Evolutionary conservation across 2,797 vertebrate genomes (phyloP).

Genomic region (Argya squamiceps): DNA sequence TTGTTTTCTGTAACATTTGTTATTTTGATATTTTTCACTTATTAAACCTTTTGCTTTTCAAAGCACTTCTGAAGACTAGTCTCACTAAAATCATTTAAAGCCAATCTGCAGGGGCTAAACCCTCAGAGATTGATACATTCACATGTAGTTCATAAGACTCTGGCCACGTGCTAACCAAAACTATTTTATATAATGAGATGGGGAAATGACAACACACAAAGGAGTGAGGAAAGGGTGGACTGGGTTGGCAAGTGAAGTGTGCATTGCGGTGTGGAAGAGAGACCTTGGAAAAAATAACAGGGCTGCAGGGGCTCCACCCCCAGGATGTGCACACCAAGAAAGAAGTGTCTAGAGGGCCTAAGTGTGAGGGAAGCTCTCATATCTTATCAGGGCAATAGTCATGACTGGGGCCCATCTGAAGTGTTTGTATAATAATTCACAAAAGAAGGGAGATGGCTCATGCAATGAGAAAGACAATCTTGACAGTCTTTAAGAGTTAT

Average conservation of each 20-base stretch:
- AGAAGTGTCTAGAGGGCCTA: background rate
- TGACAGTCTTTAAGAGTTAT: background rate
- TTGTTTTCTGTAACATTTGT: no score
- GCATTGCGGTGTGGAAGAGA: background rate
- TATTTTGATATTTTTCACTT: no score
- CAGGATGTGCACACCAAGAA: background rate
- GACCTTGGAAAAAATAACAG: background rate
- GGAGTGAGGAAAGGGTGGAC: background rate
- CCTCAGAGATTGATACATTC: no score
- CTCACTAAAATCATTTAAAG: no score
- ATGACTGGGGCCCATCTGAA: background rate
- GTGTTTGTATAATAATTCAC: background rate
- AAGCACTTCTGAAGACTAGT: no score
- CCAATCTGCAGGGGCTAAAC: no score
- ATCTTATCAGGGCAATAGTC: background rate
- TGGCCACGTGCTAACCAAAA: background rate
- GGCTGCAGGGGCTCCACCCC: accelerated
- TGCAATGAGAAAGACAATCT: background rate
- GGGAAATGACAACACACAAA: background rate
- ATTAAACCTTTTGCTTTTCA: no score
- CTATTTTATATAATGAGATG: background rate
- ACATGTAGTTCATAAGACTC: no score
- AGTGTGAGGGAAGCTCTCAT: background rate
- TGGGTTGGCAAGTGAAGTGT: background rate
- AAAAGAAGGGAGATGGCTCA: accelerated